These are phyloP conservation scores for Scolanthus callimorphus DNA, from an alignment of 92 coral and sea anemone genomes.

Conservation along the genomic window DNA sequence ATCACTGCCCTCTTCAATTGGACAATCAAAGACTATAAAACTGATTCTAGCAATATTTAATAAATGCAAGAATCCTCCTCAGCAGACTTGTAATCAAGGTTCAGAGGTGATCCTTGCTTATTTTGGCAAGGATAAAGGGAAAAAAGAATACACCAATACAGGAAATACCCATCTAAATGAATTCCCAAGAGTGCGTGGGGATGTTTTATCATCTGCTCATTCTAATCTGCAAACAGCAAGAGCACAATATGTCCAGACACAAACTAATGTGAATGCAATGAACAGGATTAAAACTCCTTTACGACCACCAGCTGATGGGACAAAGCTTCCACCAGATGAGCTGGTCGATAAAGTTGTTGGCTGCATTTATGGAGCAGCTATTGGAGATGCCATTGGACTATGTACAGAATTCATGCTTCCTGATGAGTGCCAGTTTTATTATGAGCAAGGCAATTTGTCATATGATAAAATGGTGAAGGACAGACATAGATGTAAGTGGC, in stretches of 20 bases:
- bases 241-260: conserved; percentile 87
- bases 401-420: conserved; percentile 92
- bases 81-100: conserved; percentile 86
- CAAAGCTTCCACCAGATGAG: conserved; percentile 90
- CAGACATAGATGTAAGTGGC: conserved; percentile 82
- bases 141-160: conserved; percentile 48
- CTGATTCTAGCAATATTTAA: conserved; percentile 80
- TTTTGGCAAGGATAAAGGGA: conserved; percentile 43
- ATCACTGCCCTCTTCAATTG: conserved; percentile 68
- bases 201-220: conserved; percentile 70
- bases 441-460: conserved; percentile 49
- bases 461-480: conserved; percentile 75
- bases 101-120: conserved; percentile 58
- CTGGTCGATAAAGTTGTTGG: conserved; percentile 90
- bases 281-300: conserved; percentile 84
- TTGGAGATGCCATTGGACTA: conserved; percentile 86
- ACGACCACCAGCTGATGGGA: conserved; percentile 79
- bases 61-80: conserved; percentile 87
- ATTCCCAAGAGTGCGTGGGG: conserved; percentile 92
- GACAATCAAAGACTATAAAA: conserved; percentile 52
- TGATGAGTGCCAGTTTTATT: conserved; percentile 88
- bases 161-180: conserved; percentile 29
- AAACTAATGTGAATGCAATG: conserved; percentile 77
- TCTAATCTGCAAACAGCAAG: conserved; percentile 92
- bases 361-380: conserved; percentile 95